Conservation (phyloP, 92 coral and sea anemone species). For the Zoanthus sansibaricus region DNA sequence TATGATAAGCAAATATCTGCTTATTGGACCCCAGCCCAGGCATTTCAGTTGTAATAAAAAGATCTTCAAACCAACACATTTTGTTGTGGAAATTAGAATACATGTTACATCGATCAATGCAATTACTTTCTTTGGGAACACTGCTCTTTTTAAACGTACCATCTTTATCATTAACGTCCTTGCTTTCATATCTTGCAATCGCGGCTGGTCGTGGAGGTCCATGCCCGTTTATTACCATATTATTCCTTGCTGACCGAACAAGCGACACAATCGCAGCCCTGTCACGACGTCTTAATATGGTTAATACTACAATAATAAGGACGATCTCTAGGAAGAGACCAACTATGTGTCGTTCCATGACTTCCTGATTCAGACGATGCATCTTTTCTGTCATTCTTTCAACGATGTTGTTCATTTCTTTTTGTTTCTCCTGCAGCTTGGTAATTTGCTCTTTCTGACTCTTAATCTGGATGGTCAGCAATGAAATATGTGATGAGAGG, state of each 20-base stretch:
- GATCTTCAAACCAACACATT: not conserved
- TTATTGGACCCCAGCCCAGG: not conserved
- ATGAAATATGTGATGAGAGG: not conserved
- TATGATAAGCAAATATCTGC: not conserved
- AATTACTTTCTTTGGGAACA: not conserved
- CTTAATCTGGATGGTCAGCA: slow-evolving; percentile 49
- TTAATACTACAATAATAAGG: slow-evolving; percentile 70
- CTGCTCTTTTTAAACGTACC: not conserved
- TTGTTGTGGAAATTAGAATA: not conserved
- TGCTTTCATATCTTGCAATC: slow-evolving; percentile 62
- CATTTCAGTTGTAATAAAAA: not conserved
- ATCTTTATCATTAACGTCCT: not conserved
- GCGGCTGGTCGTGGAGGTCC: slow-evolving; percentile 44
- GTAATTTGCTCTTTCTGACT: slow-evolving; percentile 42
- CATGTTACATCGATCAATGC: not conserved
- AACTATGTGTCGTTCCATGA: slow-evolving; percentile 92
- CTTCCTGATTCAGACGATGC: slow-evolving; percentile 58
- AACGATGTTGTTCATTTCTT: slow-evolving; percentile 21
- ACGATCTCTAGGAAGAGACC: slow-evolving; percentile 86
- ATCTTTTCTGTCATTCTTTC: slow-evolving; percentile 21
- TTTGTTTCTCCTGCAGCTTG: slow-evolving; percentile 36
- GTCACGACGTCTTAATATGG: slow-evolving; percentile 75
- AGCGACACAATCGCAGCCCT: slow-evolving; percentile 44
- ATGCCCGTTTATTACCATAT: slow-evolving; percentile 10
- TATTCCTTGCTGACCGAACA: slow-evolving; percentile 24